phyloP scores from a whole-genome alignment of 2,113 vertebrate genomes.

The Gopherus evgoodei region DNA sequence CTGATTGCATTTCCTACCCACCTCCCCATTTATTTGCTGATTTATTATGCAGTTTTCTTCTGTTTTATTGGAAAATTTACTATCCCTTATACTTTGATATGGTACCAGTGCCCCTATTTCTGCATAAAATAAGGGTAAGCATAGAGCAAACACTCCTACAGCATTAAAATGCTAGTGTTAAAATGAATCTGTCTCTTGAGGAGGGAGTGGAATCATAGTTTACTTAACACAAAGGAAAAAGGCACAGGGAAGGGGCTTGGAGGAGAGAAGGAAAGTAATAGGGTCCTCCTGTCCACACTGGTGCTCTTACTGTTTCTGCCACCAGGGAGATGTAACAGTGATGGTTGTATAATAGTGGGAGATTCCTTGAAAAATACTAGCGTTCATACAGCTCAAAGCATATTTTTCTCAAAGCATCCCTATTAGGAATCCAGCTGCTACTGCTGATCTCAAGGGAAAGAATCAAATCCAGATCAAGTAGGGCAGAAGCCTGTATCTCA shows the following conservation, averaged over 20 bases:
- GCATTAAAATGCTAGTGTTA: not conserved
- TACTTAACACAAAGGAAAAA: not conserved
- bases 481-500: not conserved
- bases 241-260: not conserved
- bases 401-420: not conserved
- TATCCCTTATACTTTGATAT: not conserved
- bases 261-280: not conserved
- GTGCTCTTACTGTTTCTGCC: not conserved
- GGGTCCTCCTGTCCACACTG: not conserved
- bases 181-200: not conserved
- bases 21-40: not conserved
- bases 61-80: not conserved
- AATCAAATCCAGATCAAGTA: not conserved
- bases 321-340: not conserved
- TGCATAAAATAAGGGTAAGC: rapidly evolving
- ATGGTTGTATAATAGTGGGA: not conserved
- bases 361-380: not conserved
- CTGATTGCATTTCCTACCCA: rapidly evolving
- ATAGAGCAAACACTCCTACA: constrained; percentile 18
- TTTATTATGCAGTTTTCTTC: not conserved
- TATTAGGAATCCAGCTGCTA: not conserved
- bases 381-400: not conserved
- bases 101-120: not conserved
- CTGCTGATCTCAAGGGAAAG: not conserved
- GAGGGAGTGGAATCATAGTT: not conserved